These are phyloP conservation scores for Bimastos eiseni DNA, from an alignment of 2,888 invertebrate species.

Conservation along the genomic window DNA sequence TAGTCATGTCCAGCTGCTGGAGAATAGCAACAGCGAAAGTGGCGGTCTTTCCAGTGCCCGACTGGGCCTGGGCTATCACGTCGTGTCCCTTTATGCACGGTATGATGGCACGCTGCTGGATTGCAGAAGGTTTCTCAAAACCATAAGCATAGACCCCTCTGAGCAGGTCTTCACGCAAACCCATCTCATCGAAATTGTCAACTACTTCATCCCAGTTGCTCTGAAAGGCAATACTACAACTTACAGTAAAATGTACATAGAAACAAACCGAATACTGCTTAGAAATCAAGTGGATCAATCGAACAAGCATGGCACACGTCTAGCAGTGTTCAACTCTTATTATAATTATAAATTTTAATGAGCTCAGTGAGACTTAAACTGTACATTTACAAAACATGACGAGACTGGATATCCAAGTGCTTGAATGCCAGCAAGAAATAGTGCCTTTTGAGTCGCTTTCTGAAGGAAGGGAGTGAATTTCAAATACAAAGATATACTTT, in stretches of 20 bases:
- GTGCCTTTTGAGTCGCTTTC: too few relatives aligned
- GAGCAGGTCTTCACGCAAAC: conserved; percentile 88
- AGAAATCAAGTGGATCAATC: neutral
- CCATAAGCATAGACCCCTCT: conserved; percentile 99
- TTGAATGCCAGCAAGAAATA: too few relatives aligned
- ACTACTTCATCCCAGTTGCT: conserved; percentile 71
- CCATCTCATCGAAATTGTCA: conserved; percentile 94
- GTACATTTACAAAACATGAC: too few relatives aligned
- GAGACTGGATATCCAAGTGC: too few relatives aligned
- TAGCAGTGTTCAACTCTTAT: too few relatives aligned
- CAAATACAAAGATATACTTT: too few relatives aligned
- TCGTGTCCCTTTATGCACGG: conserved; percentile 77
- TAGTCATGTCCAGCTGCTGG: conserved; percentile 88
- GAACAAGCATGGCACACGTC: neutral
- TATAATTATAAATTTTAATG: too few relatives aligned
- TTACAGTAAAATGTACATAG: neutral
- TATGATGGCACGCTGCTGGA: conserved; percentile 97
- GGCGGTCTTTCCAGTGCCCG: conserved; percentile 98
- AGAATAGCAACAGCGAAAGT: conserved; percentile 98
- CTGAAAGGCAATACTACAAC: conserved; percentile 46
- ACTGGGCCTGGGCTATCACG: conserved; percentile 99
- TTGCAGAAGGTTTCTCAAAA: conserved; percentile 99
- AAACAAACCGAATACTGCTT: neutral
- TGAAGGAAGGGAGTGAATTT: too few relatives aligned
- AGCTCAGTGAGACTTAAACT: too few relatives aligned